phyloP scores from a whole-genome alignment of 1,140 invertebrate species.

The Magallana angulata region DNA sequence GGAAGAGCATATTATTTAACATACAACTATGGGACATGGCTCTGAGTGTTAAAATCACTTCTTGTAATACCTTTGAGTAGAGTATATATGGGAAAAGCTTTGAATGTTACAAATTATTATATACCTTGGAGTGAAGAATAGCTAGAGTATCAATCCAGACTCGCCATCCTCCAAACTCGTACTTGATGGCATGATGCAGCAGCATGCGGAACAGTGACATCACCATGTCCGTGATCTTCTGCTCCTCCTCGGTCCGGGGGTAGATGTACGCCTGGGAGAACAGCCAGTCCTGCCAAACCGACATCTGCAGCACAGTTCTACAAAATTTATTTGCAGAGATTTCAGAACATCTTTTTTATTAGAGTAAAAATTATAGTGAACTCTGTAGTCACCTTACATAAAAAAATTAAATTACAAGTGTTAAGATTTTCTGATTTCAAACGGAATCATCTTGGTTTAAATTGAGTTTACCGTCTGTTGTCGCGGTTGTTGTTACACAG shows the following conservation, averaged over 20 bases:
- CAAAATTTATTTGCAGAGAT: neutral
- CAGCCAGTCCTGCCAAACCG: slow-evolving; percentile 99
- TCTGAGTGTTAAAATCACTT: too few species aligned
- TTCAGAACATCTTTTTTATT: neutral
- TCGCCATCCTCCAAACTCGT: slow-evolving; percentile 99
- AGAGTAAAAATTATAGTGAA: neutral
- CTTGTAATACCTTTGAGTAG: too few species aligned
- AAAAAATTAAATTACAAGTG: neutral
- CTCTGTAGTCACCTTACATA: too few species aligned
- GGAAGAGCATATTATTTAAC: too few species aligned
- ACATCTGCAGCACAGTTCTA: slow-evolving; percentile 98
- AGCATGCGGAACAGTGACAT: slow-evolving; percentile 98
- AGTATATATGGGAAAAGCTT: too few species aligned
- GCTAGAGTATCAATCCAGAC: slow-evolving; percentile 99
- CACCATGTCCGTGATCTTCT: slow-evolving; percentile 98
- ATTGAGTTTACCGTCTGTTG: slow-evolving; percentile 85
- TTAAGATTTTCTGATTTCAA: neutral
- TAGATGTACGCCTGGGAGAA: slow-evolving; percentile 99
- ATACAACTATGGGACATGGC: too few species aligned
- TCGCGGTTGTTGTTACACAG: slow-evolving; percentile 98
- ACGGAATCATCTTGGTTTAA: neutral
- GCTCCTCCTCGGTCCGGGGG: slow-evolving; percentile 95
- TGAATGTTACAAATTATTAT: too few species aligned
- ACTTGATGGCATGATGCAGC: slow-evolving; percentile 98
- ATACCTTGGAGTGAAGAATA: slow-evolving; percentile 98